Percentiles rank a stretch among this genome's conserved stretches.
Evolutionary conservation across 2,113 vertebrate species (phyloP).

Genomic region (Nansenia antarctica): DNA sequence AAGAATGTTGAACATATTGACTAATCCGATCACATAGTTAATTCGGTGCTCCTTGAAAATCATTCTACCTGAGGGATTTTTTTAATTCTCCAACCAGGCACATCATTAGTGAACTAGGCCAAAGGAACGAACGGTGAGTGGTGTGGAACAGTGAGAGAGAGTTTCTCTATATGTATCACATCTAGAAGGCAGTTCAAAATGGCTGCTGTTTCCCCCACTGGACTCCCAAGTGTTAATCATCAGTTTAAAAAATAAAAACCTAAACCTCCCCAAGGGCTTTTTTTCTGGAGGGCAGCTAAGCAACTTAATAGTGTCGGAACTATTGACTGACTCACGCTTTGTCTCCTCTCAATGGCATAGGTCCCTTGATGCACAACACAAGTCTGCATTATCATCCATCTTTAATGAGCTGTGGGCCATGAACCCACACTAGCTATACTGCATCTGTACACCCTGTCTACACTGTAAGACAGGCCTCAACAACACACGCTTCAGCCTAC

Average conservation of each 20-base stretch:
- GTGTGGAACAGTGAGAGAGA: background rate
- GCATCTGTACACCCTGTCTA: slow-evolving; percentile 58
- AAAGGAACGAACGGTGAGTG: background rate
- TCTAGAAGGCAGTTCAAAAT: slow-evolving; percentile 9
- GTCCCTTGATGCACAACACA: slow-evolving; percentile 38
- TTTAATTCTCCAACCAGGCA: too few species aligned
- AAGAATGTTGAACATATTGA: background rate
- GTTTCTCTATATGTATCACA: background rate
- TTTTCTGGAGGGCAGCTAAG: slow-evolving; percentile 17
- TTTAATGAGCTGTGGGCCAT: slow-evolving; percentile 56
- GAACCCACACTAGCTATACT: slow-evolving; percentile 44
- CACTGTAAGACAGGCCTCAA: slow-evolving; percentile 48
- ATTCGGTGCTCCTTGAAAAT: background rate
- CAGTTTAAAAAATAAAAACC: slow-evolving; percentile 7
- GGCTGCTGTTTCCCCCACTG: background rate
- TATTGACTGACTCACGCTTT: slow-evolving; percentile 35
- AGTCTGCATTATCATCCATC: slow-evolving; percentile 55
- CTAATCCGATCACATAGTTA: background rate
- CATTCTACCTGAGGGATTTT: background rate
- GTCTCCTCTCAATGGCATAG: slow-evolving; percentile 29
- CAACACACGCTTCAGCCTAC: slow-evolving; percentile 45
- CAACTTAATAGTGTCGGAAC: slow-evolving; percentile 32
- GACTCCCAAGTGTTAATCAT: background rate
- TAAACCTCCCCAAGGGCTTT: background rate
- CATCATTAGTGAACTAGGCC: too few species aligned